Percentiles rank a stretch among this genome's conserved stretches.
Conservation (phyloP, 2,797 vertebrate species). For the Perodicticus potto region DNA sequence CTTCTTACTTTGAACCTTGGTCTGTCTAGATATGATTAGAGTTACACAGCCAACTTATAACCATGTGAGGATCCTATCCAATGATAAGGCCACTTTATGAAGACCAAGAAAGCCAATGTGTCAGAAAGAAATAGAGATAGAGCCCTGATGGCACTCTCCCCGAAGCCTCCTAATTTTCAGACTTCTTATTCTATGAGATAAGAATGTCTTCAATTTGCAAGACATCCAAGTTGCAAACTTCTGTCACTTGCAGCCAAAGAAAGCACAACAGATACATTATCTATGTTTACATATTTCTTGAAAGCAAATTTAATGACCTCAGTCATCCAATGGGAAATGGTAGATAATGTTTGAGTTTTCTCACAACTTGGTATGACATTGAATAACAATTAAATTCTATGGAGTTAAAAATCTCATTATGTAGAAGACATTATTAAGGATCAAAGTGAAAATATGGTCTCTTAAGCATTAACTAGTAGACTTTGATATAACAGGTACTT, state of each 20-base stretch:
- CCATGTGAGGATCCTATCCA: neutral
- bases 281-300: neutral
- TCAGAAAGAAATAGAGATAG: neutral
- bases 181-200: neutral
- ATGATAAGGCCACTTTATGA: neutral
- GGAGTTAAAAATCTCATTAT: conserved; percentile 49
- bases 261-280: neutral
- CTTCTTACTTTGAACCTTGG: neutral
- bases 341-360: conserved; percentile 38
- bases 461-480: conserved; percentile 3
- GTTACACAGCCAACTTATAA: neutral
- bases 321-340: neutral
- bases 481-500: conserved; percentile 9
- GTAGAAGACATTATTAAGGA: neutral
- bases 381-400: neutral
- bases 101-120: neutral
- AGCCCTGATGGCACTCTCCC: neutral
- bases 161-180: neutral
- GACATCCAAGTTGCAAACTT: neutral
- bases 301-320: conserved; percentile 45
- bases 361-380: neutral
- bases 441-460: neutral
- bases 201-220: conserved; percentile 28
- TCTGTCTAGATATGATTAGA: neutral
- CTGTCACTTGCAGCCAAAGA: neutral